Base-by-base conservation (phyloP, 2,888 invertebrate species). In the Phlogophora meticulosa region DNA sequence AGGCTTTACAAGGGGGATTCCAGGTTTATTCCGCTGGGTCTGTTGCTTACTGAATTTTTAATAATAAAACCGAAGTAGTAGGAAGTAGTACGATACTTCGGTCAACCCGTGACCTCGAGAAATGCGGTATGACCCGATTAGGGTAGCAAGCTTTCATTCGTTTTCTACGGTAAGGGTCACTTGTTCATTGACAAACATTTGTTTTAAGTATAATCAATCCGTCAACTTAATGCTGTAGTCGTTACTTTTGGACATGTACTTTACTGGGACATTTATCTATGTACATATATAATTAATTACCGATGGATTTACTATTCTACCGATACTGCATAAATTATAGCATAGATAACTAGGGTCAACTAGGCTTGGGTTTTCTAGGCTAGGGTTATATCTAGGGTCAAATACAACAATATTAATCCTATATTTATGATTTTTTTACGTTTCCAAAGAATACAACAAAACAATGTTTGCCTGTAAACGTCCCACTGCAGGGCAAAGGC, bases 171-270 rank as follows among this genome's bases (percentile, higher is more conserved):
- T 22, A 52, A 46, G 40, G 15, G 24, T 28, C 34, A 34, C 20
- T 52, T 36, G 20, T 62, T 28, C 11, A 4, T 15, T 42, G 34
- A 40, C 62, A 40, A 42, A 45, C 57, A 45, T 71, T 74, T 49
- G 9, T 42, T 11, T 40, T 22, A 13, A 20, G 17, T 20, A 34
- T 38, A 38, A n/a, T 46, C 32, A 32, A 57, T 17, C 7, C 4
- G 2, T 15, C 42, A 38, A 28, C 15, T 32, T n/a, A n/a, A 2
- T 45, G 36, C 32, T n/a, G 0, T 15, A 40, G 2, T 52, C 7
- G n/a, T 55, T n/a, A 4, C 4, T 43, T 55, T 36, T 9, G 4
- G 11, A 4, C n/a, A 9, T 17, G 22, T 24, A 20, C 28, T 36
- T 45, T 9, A 43, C 15, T 17, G 13, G 17, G 15, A n/a, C 9